phyloP scores from a whole-genome alignment of 2,113 vertebrate genomes.

The Oncorhynchus keta region DNA sequence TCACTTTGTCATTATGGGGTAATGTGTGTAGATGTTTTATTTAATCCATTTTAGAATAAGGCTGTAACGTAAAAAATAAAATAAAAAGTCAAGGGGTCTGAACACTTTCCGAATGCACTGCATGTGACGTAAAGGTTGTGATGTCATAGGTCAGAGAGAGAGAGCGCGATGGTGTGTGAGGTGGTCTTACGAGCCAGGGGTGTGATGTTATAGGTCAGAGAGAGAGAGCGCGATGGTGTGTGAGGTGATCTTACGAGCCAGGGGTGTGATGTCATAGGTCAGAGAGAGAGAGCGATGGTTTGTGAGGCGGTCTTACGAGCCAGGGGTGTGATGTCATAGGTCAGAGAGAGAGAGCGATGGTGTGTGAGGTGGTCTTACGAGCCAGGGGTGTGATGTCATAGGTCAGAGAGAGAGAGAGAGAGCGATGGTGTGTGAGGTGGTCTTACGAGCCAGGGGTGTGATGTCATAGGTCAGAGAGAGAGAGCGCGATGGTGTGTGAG shows the following conservation, averaged over 20 bases:
- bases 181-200: conserved; percentile 92
- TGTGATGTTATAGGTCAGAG: conserved; percentile 66
- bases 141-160: conserved; percentile 14
- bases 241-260: conserved; percentile 79
- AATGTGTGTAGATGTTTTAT: too few relatives aligned
- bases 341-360: neutral
- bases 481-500: neutral
- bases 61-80: too few relatives aligned
- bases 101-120: too few relatives aligned
- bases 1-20: too few relatives aligned
- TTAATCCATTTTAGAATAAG: too few relatives aligned
- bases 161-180: neutral
- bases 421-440: neutral
- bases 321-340: conserved; percentile 82
- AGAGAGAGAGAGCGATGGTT: neutral
- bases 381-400: conserved; percentile 87
- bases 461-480: neutral
- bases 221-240: neutral
- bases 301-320: conserved; percentile 82
- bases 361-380: conserved; percentile 78
- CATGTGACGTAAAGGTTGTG: neutral
- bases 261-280: neutral
- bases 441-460: conserved; percentile 98
- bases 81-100: too few relatives aligned
- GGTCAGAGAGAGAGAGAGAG: neutral